Percentiles rank a stretch among this genome's conserved stretches.
phyloP scores from a whole-genome alignment of 2,888 invertebrate species.

The Tromatobia lineatoria region DNA sequence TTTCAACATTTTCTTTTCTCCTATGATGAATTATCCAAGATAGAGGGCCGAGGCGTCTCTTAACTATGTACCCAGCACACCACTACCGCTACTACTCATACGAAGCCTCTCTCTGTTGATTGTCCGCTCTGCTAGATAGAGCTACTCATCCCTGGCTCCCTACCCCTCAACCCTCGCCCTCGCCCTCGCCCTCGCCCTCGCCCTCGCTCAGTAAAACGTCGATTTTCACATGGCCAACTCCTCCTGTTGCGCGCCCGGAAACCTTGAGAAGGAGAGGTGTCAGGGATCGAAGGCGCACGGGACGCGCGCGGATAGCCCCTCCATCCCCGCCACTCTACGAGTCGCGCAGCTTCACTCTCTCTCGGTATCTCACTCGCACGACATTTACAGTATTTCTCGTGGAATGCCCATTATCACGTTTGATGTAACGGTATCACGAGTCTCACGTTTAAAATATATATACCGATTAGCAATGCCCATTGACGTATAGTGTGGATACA shows the following conservation, averaged over 20 bases:
- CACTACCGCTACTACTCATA: not conserved
- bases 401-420: not conserved
- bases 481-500: not conserved
- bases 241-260: constrained; percentile 69
- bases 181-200: not conserved
- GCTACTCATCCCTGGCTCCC: constrained; percentile 57
- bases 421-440: not conserved
- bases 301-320: constrained; percentile 47
- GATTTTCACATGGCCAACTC: constrained; percentile 68
- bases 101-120: constrained; percentile 26
- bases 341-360: constrained; percentile 41
- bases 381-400: not conserved
- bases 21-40: constrained; percentile 27
- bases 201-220: constrained; percentile 64
- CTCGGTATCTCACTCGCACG: too few species aligned
- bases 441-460: not conserved
- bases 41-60: not conserved
- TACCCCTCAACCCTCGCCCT: too few species aligned
- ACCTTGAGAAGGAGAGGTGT: constrained; percentile 64
- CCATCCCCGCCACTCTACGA: too few species aligned
- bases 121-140: constrained; percentile 43
- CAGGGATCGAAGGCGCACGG: constrained; percentile 55
- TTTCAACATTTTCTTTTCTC: constrained; percentile 11
- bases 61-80: constrained; percentile 3
- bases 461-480: not conserved